phyloP scores from a whole-genome alignment of 2,797 vertebrate genomes.

The Mus caroli region DNA sequence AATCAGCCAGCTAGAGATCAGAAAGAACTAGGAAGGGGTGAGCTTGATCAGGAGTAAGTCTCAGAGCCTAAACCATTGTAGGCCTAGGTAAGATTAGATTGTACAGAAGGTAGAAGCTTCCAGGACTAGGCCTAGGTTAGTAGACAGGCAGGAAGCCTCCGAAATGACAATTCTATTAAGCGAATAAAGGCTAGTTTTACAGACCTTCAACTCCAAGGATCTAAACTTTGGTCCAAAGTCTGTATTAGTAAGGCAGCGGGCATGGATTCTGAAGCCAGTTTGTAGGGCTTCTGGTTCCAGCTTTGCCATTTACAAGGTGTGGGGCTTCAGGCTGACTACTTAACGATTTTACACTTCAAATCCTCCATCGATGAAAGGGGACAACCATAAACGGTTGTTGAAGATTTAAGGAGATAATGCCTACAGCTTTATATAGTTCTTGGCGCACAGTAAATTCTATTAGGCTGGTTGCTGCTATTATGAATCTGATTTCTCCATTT shows the following conservation, averaged over 20 bases:
- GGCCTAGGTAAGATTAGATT: background rate
- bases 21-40: background rate
- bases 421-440: constrained; percentile 41
- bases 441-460: constrained; percentile 4
- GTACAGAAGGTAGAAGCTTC: background rate
- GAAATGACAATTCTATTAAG: background rate
- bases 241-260: constrained; percentile 2
- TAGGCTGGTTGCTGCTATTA: background rate
- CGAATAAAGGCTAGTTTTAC: background rate
- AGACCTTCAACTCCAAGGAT: background rate
- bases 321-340: background rate
- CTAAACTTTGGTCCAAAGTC: background rate
- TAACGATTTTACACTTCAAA: constrained; percentile 39
- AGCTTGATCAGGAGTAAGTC: background rate
- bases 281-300: background rate
- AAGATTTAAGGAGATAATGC: constrained; percentile 20
- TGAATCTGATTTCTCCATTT: background rate
- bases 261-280: background rate
- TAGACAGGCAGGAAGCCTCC: background rate
- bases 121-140: background rate
- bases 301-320: background rate
- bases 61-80: background rate
- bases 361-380: background rate
- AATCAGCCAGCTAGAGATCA: background rate
- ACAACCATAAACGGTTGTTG: background rate